Conservation (phyloP, 2,113 vertebrate genomes). For the Ranitomeya imitator region DNA sequence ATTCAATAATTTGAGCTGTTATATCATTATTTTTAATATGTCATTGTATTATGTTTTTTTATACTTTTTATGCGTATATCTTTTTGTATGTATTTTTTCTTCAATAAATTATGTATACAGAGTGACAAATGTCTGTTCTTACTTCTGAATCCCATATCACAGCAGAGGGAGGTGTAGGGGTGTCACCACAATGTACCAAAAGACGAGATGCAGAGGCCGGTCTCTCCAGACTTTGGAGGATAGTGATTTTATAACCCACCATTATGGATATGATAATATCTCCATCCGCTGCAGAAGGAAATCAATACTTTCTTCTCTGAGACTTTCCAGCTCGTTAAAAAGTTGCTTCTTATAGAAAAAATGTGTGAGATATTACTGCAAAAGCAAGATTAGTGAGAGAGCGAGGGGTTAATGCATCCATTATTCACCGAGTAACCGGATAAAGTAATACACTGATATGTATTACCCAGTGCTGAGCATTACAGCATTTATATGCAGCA, state of each 20-base stretch:
- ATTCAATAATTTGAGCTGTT: no score
- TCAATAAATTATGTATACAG: neutral
- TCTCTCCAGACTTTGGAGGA: neutral
- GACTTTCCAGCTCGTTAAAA: neutral
- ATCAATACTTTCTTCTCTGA: conserved; percentile 37
- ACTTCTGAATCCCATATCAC: no score
- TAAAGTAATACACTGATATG: neutral
- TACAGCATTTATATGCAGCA: neutral
- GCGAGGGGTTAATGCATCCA: neutral
- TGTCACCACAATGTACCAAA: neutral
- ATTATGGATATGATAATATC: neutral
- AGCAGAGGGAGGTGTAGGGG: neutral
- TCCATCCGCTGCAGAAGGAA: neutral
- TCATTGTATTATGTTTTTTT: no score
- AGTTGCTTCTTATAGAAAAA: neutral
- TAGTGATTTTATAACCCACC: neutral
- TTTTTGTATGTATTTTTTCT: no score
- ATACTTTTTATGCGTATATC: no score
- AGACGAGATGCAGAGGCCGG: neutral
- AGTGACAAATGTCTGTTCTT: neutral
- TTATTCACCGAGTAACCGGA: neutral
- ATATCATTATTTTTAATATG: no score
- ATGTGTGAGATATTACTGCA: neutral
- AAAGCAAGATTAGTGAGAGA: neutral
- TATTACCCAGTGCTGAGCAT: neutral